A percentile compares a stretch with the other conserved stretches of the same genome.
phyloP scores from a whole-genome alignment of 2,888 invertebrate genomes.

The Agonopterix heracliana region DNA sequence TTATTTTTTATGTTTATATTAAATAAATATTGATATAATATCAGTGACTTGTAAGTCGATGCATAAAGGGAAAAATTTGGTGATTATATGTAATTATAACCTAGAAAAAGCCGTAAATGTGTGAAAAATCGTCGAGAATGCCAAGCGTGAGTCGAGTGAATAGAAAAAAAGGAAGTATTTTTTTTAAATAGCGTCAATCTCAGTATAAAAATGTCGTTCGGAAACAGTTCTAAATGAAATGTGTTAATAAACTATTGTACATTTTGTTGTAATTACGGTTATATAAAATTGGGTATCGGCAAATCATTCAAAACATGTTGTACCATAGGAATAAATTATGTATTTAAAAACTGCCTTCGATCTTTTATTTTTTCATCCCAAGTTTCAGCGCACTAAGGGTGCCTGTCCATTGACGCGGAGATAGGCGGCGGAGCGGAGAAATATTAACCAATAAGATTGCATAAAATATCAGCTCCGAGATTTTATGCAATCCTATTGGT shows the following conservation, averaged over 20 bases:
- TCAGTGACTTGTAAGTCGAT: not conserved
- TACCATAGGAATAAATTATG: slow-evolving; percentile 76
- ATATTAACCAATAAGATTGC: no score
- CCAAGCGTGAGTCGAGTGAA: slow-evolving; percentile 38
- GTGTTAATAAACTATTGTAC: slow-evolving; percentile 18
- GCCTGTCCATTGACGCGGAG: no score
- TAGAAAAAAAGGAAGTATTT: not conserved
- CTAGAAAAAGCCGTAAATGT: slow-evolving; percentile 19
- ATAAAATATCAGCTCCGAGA: no score
- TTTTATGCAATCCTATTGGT: no score
- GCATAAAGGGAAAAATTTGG: slow-evolving; percentile 25
- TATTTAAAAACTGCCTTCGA: slow-evolving; percentile 58
- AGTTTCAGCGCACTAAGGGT: no score
- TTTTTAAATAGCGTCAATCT: not conserved
- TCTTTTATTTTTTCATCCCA: slow-evolving; percentile 21
- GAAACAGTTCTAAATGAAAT: not conserved
- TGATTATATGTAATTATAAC: slow-evolving; percentile 33
- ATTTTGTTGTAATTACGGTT: slow-evolving; percentile 23
- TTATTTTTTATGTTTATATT: slow-evolving; percentile 72
- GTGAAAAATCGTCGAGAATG: slow-evolving; percentile 14
- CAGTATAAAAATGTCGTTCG: not conserved
- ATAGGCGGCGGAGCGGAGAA: no score
- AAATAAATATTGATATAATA: slow-evolving; percentile 19
- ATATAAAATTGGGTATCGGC: slow-evolving; percentile 30
- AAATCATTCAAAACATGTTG: slow-evolving; percentile 66